These are phyloP conservation scores for Agrochola lota DNA, from an alignment of 2,888 invertebrate species.

Conservation along the genomic window DNA sequence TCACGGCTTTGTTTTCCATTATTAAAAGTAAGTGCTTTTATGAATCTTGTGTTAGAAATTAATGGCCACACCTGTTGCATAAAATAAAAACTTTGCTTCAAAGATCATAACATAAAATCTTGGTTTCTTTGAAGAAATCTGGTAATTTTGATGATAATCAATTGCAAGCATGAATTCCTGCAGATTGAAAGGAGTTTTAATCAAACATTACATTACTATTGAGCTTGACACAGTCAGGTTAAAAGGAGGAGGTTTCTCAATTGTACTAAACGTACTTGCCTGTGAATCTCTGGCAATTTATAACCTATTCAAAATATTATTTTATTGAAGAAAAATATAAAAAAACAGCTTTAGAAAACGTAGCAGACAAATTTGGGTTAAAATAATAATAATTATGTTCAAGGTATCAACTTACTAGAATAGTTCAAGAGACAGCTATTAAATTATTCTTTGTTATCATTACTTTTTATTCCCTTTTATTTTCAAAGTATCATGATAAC, in stretches of 20 bases:
- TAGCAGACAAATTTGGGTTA: not conserved
- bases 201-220: not conserved
- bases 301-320: not conserved
- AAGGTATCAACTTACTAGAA: not conserved
- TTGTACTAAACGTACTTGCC: not conserved
- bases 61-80: constrained; percentile 8
- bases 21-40: not conserved
- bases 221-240: not conserved
- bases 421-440: not conserved
- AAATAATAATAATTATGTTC: not conserved
- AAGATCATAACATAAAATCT: constrained; percentile 22
- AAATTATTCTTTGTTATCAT: not conserved
- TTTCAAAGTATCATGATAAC: not conserved
- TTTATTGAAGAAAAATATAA: not conserved
- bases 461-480: not conserved
- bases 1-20: not conserved
- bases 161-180: not conserved
- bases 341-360: not conserved
- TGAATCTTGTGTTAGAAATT: not conserved
- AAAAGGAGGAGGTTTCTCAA: constrained; percentile 9
- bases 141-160: not conserved
- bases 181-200: not conserved
- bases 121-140: not conserved
- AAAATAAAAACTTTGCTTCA: not conserved
- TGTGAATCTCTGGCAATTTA: not conserved